A percentile compares a stretch with the other conserved stretches of the same genome.
These are phyloP conservation scores for Hipparchia semele DNA, from an alignment of 2,888 invertebrate species.

Conservation along the genomic window DNA sequence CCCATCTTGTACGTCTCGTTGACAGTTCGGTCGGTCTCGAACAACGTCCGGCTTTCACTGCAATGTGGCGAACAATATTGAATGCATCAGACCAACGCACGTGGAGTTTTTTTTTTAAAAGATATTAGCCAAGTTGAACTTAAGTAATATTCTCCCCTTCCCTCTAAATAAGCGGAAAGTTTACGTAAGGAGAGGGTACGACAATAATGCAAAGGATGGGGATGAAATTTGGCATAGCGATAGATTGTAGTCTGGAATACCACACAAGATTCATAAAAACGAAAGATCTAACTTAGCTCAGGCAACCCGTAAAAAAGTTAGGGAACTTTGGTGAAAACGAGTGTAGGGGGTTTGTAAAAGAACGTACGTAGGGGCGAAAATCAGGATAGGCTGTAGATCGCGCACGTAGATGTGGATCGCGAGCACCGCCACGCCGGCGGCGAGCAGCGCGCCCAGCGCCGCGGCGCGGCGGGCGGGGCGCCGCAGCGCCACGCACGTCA, in stretches of 20 bases:
- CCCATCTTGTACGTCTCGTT: slow-evolving; percentile 54
- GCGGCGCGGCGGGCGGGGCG: slow-evolving; percentile 33
- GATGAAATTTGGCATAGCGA: too few species aligned
- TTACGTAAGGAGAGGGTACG: too few species aligned
- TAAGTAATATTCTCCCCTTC: too few species aligned
- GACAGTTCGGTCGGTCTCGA: slow-evolving; percentile 47
- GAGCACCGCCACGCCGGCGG: slow-evolving; percentile 43
- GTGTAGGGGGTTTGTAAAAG: background rate
- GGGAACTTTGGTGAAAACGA: too few species aligned
- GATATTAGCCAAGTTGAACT: too few species aligned
- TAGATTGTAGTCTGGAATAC: too few species aligned
- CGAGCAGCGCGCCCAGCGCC: slow-evolving; percentile 37
- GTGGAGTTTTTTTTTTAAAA: background rate
- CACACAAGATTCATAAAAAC: too few species aligned
- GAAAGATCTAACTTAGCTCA: too few species aligned
- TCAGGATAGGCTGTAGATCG: slow-evolving; percentile 46
- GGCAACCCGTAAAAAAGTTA: too few species aligned
- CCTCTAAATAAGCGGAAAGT: too few species aligned
- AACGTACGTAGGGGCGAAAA: slow-evolving; percentile 17
- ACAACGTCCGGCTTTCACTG: slow-evolving; percentile 42
- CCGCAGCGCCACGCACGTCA: slow-evolving; percentile 40
- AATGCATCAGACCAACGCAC: background rate
- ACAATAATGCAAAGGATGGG: too few species aligned
- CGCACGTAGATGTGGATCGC: slow-evolving; percentile 49
- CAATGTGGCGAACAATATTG: slow-evolving; percentile 7